Conservation (phyloP, 2,113 vertebrate species). For the Girardinichthys multiradiatus region DNA sequence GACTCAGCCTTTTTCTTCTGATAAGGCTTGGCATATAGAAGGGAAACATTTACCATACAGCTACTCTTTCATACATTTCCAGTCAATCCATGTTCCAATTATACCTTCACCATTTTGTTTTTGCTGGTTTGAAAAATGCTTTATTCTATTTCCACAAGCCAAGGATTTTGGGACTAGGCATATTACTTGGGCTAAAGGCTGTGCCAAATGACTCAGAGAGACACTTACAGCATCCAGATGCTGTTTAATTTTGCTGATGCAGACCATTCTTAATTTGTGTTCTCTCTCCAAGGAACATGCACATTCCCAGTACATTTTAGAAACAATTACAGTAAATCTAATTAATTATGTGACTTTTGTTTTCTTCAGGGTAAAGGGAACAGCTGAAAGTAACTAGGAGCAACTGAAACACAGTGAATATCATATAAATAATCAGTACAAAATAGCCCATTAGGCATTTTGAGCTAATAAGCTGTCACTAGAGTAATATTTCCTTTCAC, state of each 20-base stretch:
- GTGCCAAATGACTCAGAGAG: conserved; percentile 36
- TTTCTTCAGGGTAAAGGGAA: neutral
- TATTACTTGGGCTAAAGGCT: conserved; percentile 44
- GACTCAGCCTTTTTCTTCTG: conserved; percentile 24
- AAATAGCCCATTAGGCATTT: conserved; percentile 21
- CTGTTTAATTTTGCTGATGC: conserved; percentile 54
- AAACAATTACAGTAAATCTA: conserved; percentile 33
- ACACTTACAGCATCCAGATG: conserved; percentile 61
- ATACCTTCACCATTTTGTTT: conserved; percentile 33
- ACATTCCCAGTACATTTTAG: conserved; percentile 27
- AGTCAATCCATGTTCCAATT: conserved; percentile 34
- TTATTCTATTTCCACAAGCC: conserved; percentile 55
- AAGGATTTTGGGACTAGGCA: conserved; percentile 52
- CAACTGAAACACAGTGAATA: conserved; percentile 2
- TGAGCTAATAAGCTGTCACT: conserved; percentile 4
- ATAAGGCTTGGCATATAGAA: conserved; percentile 16
- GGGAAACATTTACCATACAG: conserved; percentile 2
- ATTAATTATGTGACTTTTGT: conserved; percentile 7
- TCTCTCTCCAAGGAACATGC: conserved; percentile 1
- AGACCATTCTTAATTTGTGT: conserved; percentile 28
- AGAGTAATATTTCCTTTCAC: conserved; percentile 1
- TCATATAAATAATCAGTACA: conserved; percentile 21
- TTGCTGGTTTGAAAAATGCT: conserved; percentile 44
- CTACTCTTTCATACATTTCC: conserved; percentile 29
- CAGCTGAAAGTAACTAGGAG: conserved; percentile 5